phyloP scores from a whole-genome alignment of 2,888 invertebrate genomes.

The Drosophila lacicola region DNA sequence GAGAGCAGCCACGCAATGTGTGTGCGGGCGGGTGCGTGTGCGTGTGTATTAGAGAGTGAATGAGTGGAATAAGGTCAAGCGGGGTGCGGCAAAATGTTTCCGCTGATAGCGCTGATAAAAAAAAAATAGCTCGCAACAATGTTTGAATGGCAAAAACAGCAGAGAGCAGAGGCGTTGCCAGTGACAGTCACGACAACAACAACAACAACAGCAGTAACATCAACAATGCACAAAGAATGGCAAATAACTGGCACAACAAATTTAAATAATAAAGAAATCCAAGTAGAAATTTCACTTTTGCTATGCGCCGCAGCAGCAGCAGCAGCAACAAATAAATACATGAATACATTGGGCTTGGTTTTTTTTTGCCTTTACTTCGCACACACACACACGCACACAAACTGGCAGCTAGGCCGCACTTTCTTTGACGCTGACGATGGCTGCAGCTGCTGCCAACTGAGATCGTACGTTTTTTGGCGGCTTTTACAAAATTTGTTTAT shows the following conservation, averaged over 20 bases:
- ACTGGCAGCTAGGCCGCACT: conserved; percentile 55
- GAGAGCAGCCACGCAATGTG: conserved; percentile 27
- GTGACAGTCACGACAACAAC: conserved; percentile 24
- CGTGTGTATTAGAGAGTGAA: background rate
- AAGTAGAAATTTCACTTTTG: conserved; percentile 72
- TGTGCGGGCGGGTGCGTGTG: conserved; percentile 1
- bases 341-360: conserved; percentile 37
- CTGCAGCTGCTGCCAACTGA: conserved; percentile 25
- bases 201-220: conserved; percentile 12
- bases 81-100: conserved; percentile 78
- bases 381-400: conserved; percentile 9
- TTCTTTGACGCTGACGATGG: conserved; percentile 54
- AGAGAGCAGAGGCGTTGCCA: conserved; percentile 51
- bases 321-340: conserved; percentile 41
- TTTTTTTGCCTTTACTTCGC: conserved; percentile 53
- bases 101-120: conserved; percentile 70
- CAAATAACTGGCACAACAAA: conserved; percentile 38
- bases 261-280: conserved; percentile 64
- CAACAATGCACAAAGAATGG: conserved; percentile 47
- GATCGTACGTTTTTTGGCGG: conserved; percentile 67
- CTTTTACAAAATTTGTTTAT: conserved; percentile 58
- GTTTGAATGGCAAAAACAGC: conserved; percentile 42
- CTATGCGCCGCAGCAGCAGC: conserved; percentile 39
- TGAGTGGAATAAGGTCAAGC: conserved; percentile 68
- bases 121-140: conserved; percentile 24